Evolutionary conservation across 1,140 invertebrate species (phyloP).

Genomic region (Rhopalosiphum maidis): DNA sequence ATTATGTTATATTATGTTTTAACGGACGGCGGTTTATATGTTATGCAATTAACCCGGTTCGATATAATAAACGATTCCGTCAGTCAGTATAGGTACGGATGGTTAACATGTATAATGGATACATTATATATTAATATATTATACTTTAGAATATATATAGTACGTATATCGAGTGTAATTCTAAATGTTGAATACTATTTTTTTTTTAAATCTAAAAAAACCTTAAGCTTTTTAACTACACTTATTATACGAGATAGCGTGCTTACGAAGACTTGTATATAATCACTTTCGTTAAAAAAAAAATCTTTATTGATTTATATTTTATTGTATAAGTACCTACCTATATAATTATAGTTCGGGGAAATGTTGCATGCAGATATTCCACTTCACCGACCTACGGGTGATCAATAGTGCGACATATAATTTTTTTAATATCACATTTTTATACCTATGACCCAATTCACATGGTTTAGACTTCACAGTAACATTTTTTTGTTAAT

Average conservation of each 20-base stretch:
- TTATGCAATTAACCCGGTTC: slow-evolving; percentile 1
- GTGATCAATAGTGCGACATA: neutral
- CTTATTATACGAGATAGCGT: neutral
- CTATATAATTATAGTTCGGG: neutral
- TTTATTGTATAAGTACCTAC: neutral
- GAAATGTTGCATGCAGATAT: neutral
- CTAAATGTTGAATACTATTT: neutral
- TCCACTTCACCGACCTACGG: neutral
- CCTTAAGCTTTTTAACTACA: neutral
- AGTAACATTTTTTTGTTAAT: neutral
- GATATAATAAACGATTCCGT: neutral
- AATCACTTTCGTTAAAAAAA: neutral
- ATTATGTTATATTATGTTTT: neutral
- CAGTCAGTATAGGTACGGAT: neutral
- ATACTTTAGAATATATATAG: too few species aligned
- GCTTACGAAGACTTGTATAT: neutral
- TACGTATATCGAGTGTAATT: too few species aligned
- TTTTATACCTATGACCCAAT: neutral
- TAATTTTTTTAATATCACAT: neutral
- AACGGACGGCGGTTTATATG: neutral
- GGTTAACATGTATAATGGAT: neutral
- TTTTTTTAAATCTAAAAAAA: neutral
- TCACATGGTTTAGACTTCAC: neutral
- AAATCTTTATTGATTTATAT: neutral
- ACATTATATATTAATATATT: too few species aligned